Percentiles rank a stretch among this genome's conserved stretches.
These are phyloP conservation scores for Astreopora myriophthalma DNA, from an alignment of 64 coral and sea anemone species.

Conservation along the genomic window DNA sequence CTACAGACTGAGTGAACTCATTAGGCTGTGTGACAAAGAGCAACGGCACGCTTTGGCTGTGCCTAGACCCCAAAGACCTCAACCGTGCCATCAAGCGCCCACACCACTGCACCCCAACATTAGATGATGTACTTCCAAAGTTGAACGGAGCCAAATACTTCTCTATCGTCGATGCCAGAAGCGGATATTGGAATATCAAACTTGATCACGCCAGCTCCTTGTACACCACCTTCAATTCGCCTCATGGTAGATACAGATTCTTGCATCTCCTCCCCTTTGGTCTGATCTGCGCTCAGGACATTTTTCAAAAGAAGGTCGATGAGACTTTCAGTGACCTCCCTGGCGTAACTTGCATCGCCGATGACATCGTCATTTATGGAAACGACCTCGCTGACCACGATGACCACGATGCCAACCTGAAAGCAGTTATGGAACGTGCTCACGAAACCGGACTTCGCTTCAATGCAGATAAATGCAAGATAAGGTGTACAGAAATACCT, in stretches of 20 bases:
- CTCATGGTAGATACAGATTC: slow-evolving; percentile 40
- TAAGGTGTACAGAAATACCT: slow-evolving; percentile 11
- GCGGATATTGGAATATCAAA: slow-evolving; percentile 54
- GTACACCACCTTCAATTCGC: slow-evolving; percentile 46
- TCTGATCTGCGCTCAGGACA: slow-evolving; percentile 55
- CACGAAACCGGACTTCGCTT: slow-evolving; percentile 33
- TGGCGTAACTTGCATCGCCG: slow-evolving; percentile 48
- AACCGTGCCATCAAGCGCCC: slow-evolving; percentile 50
- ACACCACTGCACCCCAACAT: slow-evolving; percentile 47
- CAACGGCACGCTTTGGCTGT: slow-evolving; percentile 24
- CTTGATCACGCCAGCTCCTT: slow-evolving; percentile 48
- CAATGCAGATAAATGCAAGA: slow-evolving; percentile 55
- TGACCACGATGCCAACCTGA: slow-evolving; percentile 50
- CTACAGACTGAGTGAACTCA: slow-evolving; percentile 44
- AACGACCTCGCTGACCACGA: not conserved
- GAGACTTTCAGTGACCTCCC: slow-evolving; percentile 55
- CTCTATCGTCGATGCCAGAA: slow-evolving; percentile 43
- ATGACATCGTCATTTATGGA: slow-evolving; percentile 58
- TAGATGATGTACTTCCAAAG: slow-evolving; percentile 36
- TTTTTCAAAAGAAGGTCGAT: too few relatives aligned
- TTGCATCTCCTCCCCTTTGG: slow-evolving; percentile 27
- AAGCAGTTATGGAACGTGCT: slow-evolving; percentile 48
- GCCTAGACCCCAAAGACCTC: slow-evolving; percentile 49
- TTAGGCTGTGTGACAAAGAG: slow-evolving; percentile 11
- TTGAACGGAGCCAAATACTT: slow-evolving; percentile 35